Base-by-base conservation (phyloP, 2,888 invertebrate genomes). In the Muscina levida region DNA sequence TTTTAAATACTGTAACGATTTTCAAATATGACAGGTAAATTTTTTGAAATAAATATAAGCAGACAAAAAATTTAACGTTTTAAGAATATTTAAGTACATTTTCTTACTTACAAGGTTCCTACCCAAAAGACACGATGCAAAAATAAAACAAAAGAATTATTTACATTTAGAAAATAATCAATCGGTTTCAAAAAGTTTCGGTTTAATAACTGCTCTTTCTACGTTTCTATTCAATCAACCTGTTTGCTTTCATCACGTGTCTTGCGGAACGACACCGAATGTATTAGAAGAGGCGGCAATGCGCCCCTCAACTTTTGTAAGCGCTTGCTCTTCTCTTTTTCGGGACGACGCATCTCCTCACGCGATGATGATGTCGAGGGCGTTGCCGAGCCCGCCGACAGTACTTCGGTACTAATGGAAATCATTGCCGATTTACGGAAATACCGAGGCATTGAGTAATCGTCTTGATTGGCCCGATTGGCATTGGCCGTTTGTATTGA, bases 381-480 rank as follows among this genome's bases (percentile, higher is more conserved):
- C 0, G 85, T 84, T 1, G 13, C 31, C n/a, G 72, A 42, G 15
- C 68, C 81, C 84, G 57, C 66, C 0, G 83, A 81, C 66, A 88
- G 48, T 13, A 88, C 84, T 73, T 90, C 90, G 1, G 82, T 86
- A 66, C 90, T 91, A 71, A 89, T 88, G 0, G 90, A 85, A 15
- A 90, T 84, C 79, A 89, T 85, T 31, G 87, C 89, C 0, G 91
- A 87, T 1, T 91, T 89, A 0, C 93, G 92, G 83, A 93, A 93
- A 84, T 93, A 93, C 76, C 93, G 90, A 0, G 93, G 93, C 93
- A 93, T 93, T 19, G 93, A 93, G 72, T 92, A 93, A 82, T 93
- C 93, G 15, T 86, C 84, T 79, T 92, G 91, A 26, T 91, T 90
- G 39, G 91, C 91, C 67, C 87, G 86, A 22, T 83, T 81, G 13